Evolutionary conservation across 1,140 invertebrate genomes (phyloP), one percentile per base, ranked within the genome.

Genomic region (Hylaeus anthracinus): DNA sequence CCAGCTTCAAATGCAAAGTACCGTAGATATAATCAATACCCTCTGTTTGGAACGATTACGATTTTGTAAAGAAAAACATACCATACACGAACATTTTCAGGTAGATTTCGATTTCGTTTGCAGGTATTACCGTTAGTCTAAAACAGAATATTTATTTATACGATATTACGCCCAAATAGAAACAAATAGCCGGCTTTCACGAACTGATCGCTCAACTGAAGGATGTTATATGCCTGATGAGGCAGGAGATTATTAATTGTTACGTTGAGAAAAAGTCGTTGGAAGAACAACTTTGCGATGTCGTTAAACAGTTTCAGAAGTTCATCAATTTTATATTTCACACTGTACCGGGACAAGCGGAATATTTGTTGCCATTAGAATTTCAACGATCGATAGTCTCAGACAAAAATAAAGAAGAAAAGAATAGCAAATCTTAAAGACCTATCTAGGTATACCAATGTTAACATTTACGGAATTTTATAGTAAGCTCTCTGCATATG

Each of bases 261-360:
- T 69, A 81, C 8, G 39, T 83, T 37, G 82, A 90, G 15, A 86
- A 86, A 56, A 70, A 82, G 75, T 71, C 89, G 48, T 87, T 87
- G 10, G 81, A 91, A 66, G 82, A 72, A 48, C 89, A 92, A 72
- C 69, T 94, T 37, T 56, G 83, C 1, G 86, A 91, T 75, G 89
- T 94, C 58, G 78, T 92, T 14, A 82, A 86, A 67, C 89, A 94
- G 76, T 94, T 92, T 86, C 91, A 94, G 81, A 94, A 94, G 75
- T 93, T 94, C 75, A 93, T 94, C 45, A 90, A 94, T 83, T 94
- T 92, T 69, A 89, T 90, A 5, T 90, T 94, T 61, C 77, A 89
- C 37, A 78, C 90, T 0, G 64, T 90, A 2, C 93, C 94, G 12
- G 91, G 90, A 0, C 94, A 94, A 86, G 92, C 92, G 0, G 90